Evolutionary conservation across 2,113 vertebrate genomes (phyloP).

Genomic region (Leptodactylus fuscus): DNA sequence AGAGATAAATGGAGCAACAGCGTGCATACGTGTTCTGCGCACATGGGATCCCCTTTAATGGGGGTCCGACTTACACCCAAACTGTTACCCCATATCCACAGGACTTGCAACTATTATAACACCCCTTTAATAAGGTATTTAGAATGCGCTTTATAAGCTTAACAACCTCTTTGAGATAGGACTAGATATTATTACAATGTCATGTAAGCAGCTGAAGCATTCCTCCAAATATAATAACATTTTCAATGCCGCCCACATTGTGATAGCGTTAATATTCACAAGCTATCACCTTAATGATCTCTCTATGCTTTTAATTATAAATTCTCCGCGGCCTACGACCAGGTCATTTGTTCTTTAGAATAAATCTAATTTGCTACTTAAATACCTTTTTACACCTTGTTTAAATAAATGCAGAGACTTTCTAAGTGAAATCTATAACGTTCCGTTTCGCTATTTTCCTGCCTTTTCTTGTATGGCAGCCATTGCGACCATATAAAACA

Average conservation of each 20-base stretch:
- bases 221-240: not conserved
- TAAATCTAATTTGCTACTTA: constrained; percentile 3
- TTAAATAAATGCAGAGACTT: not conserved
- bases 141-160: not conserved
- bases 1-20: too few relatives aligned
- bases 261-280: not conserved
- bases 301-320: not conserved
- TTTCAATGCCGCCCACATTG: not conserved
- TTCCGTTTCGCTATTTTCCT: not conserved
- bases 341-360: constrained; percentile 1
- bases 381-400: not conserved
- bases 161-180: not conserved
- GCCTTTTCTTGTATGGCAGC: not conserved
- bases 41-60: too few relatives aligned
- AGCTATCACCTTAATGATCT: not conserved
- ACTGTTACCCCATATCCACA: too few relatives aligned
- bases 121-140: not conserved
- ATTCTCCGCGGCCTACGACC: not conserved
- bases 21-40: too few relatives aligned
- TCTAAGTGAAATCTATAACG: not conserved
- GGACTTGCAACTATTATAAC: too few relatives aligned
- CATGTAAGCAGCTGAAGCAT: not conserved
- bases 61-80: too few relatives aligned
- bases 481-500: not conserved
- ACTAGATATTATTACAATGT: not conserved